A percentile compares a stretch with the other conserved stretches of the same genome.
Evolutionary conservation across 2,888 invertebrate species (phyloP).

Genomic region (Drosophila histrio): DNA sequence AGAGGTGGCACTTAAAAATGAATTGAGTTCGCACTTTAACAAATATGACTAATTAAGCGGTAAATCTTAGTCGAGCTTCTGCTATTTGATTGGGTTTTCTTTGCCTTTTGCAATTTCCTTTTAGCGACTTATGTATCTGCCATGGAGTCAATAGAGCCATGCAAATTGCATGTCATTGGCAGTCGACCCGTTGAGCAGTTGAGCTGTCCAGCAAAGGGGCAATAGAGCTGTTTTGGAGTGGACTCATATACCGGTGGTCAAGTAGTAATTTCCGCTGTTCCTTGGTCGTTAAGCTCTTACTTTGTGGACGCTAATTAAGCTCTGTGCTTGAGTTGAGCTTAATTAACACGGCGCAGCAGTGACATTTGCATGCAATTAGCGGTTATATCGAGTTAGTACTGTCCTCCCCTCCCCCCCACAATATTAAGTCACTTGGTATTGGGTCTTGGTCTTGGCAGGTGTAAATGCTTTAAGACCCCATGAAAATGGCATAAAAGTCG

Average conservation of each 20-base stretch:
- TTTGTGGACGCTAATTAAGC: conserved; percentile 62
- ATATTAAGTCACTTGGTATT: neutral
- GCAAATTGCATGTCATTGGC: conserved; percentile 67
- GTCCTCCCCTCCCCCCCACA: neutral
- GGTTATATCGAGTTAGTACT: conserved; percentile 7
- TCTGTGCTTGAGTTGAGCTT: conserved; percentile 64
- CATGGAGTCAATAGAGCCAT: conserved; percentile 26
- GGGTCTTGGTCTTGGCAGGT: conserved; percentile 48
- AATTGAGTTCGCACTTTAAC: too few species aligned
- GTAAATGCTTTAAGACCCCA: conserved; percentile 52
- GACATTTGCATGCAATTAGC: conserved; percentile 63
- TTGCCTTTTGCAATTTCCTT: conserved; percentile 33
- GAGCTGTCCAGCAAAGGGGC: neutral
- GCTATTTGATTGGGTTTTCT: neutral
- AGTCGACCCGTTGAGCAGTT: conserved; percentile 13
- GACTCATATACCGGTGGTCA: conserved; percentile 34
- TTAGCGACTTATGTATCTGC: conserved; percentile 38
- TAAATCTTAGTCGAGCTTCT: conserved; percentile 9
- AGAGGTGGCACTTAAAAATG: too few species aligned
- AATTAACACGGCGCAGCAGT: conserved; percentile 52
- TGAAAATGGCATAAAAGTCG: conserved; percentile 47
- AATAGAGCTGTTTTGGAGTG: neutral
- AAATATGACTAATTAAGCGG: neutral
- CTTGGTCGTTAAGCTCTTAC: conserved; percentile 54
- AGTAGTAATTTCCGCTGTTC: conserved; percentile 44